Evolutionary conservation across 2,113 vertebrate genomes (phyloP), one percentile per base, ranked within the genome.

Genomic region (Barnardius zonarius): DNA sequence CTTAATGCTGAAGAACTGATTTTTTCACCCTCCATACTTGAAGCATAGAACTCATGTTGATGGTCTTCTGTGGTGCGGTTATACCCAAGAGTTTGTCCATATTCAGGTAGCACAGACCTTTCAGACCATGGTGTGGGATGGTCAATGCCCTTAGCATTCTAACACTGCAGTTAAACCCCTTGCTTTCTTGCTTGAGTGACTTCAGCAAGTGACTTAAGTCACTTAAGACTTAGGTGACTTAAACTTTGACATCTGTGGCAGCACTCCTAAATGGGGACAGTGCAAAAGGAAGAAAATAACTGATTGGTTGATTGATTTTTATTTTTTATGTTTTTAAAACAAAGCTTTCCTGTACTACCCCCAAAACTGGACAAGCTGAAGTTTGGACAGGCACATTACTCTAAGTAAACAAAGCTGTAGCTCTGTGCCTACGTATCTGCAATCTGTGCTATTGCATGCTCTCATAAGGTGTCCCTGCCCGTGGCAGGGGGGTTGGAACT

Each of bases 51-150:
- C 25, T 89, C 3, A 1, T 24, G 4, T 61, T n/a, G 27, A 9
- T 63, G 6, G 11, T 75, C 43, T 72, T 67, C 18, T 31, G 30
- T 0, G 0, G 3, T n/a, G 23, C 1, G 0, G 7, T 70, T 81
- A 13, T 14, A 27, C 25, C 3, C 1, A 31, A 19, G 31, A 80
- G 22, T 48, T 49, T 83, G 30, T 69, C 17, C 4, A 0, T 33
- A 13, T 66, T 92, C 39, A 70, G 17, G 15, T 72, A 30, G 24
- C 33, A 28, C 43, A 51, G 12, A 64, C 37, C 43, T 66, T 23
- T 55, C 24, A 77, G 66, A 46, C 22, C 4, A 1, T 14, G 28
- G 11, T 48, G 48, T 75, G 17, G 11, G 10, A 25, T 72, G 13
- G 15, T 39, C 68, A 37, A 30, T 11, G 5, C 8, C 63, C 59